phyloP scores from a whole-genome alignment of 2,888 invertebrate genomes.

The Lydus trimaculatus region DNA sequence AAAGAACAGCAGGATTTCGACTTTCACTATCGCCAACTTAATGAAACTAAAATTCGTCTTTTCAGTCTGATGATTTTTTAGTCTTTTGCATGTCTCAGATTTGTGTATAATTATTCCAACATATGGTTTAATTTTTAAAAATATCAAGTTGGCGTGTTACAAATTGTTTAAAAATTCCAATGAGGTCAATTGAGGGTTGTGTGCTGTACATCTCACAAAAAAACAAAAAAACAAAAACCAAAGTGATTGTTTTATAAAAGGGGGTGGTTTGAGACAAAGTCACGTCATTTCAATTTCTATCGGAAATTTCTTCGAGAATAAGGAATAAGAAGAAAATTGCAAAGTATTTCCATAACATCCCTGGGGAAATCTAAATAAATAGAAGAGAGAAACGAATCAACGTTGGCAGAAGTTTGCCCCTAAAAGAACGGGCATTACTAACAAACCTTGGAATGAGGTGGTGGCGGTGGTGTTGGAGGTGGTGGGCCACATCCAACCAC shows the following conservation, averaged over 20 bases:
- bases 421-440: background rate
- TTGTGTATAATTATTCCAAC: no score
- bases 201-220: no score
- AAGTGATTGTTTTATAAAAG: background rate
- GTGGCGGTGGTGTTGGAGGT: background rate
- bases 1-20: no score
- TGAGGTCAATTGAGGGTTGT: no score
- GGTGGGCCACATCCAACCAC: background rate
- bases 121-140: no score
- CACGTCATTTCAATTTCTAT: slow-evolving; percentile 41
- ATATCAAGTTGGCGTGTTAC: no score
- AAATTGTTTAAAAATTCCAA: no score
- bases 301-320: slow-evolving; percentile 37
- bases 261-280: background rate
- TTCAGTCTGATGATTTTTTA: no score
- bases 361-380: slow-evolving; percentile 58
- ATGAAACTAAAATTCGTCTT: no score
- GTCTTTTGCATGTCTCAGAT: no score
- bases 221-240: no score
- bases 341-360: slow-evolving; percentile 59
- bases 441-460: slow-evolving; percentile 1
- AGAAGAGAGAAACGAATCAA: slow-evolving; percentile 36
- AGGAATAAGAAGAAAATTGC: slow-evolving; percentile 54
- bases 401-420: background rate
- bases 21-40: no score